Evolutionary conservation across 1,140 invertebrate species (phyloP).

Genomic region (Drosophila azteca): DNA sequence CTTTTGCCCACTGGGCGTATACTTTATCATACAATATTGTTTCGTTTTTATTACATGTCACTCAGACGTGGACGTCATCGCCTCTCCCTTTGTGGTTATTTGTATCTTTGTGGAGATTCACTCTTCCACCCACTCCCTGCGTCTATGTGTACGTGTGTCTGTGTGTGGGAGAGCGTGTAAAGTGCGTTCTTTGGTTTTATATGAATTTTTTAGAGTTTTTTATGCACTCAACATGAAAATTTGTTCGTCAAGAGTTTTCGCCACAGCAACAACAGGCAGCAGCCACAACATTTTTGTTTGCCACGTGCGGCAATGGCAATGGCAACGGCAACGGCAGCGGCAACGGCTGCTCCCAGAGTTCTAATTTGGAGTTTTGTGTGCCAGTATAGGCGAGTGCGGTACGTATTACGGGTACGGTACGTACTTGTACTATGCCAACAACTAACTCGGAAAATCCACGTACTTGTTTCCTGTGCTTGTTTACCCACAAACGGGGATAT

Average conservation of each 20-base stretch:
- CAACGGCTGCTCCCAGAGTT: constrained; percentile 41
- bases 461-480: constrained; percentile 53
- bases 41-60: constrained; percentile 82
- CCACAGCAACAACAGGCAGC: constrained; percentile 50
- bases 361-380: constrained; percentile 64
- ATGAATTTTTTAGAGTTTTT: constrained; percentile 81
- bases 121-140: too few relatives aligned
- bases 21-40: constrained; percentile 82
- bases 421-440: constrained; percentile 38
- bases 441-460: constrained; percentile 57
- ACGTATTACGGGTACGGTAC: constrained; percentile 24
- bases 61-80: constrained; percentile 65
- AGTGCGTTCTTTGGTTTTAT: constrained; percentile 81
- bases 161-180: constrained; percentile 64
- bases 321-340: constrained; percentile 1
- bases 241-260: constrained; percentile 74
- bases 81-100: constrained; percentile 39
- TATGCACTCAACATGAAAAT: constrained; percentile 80
- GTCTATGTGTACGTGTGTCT: background rate
- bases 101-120: constrained; percentile 37
- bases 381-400: constrained; percentile 20
- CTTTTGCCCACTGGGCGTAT: constrained; percentile 78
- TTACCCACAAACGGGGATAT: constrained; percentile 34
- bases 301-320: constrained; percentile 48
- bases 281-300: constrained; percentile 45